Conservation (phyloP, 2,888 invertebrate genomes). For the Cyclophora punctaria region DNA sequence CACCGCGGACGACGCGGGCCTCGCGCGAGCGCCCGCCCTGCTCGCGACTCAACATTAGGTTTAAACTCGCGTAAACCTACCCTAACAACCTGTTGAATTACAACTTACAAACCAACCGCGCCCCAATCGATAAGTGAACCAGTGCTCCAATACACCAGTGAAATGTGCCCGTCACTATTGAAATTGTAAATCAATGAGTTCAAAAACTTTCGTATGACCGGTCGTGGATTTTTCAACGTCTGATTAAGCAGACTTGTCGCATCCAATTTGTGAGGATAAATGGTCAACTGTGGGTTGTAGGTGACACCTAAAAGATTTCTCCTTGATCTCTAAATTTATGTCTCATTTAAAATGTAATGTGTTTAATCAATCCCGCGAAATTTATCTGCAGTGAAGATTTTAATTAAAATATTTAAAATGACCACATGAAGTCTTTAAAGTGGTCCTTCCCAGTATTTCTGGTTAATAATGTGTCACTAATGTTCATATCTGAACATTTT, state of each 20-base stretch:
- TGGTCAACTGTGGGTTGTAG: conserved; percentile 30
- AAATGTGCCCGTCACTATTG: conserved; percentile 15
- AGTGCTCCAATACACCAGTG: conserved; percentile 19
- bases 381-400: conserved; percentile 7
- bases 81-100: not conserved
- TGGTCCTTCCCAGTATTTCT: no score
- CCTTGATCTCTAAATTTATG: conserved; percentile 32
- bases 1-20: conserved; percentile 75
- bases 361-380: conserved; percentile 19
- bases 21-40: conserved; percentile 52
- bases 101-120: not conserved
- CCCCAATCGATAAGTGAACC: conserved; percentile 17
- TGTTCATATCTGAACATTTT: no score
- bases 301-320: conserved; percentile 32
- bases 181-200: conserved; percentile 3
- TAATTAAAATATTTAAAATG: no score
- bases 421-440: no score
- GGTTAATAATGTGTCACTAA: no score
- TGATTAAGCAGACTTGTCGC: conserved; percentile 47
- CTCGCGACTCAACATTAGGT: conserved; percentile 37
- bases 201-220: conserved; percentile 17
- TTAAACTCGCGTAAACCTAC: conserved; percentile 10
- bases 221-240: conserved; percentile 31
- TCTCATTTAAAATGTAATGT: conserved; percentile 26
- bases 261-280: conserved; percentile 44